phyloP scores from a whole-genome alignment of 2,888 invertebrate species.

The Panopea generosa region DNA sequence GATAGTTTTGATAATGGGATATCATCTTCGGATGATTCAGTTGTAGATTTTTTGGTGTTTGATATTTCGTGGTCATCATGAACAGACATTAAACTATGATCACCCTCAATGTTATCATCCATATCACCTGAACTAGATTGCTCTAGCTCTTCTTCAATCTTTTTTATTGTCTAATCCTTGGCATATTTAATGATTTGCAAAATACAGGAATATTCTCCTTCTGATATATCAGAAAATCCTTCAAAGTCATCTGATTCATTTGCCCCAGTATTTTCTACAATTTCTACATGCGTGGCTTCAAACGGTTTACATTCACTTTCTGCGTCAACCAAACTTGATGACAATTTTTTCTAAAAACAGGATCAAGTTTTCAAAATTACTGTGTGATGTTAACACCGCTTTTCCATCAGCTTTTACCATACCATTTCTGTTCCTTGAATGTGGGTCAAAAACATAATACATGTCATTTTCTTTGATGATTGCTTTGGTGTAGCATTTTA shows the following conservation, averaged over 20 bases:
- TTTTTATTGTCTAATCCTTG: slow-evolving; percentile 15
- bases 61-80: neutral
- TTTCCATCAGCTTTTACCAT: slow-evolving; percentile 21
- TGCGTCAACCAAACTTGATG: slow-evolving; percentile 7
- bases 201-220: slow-evolving; percentile 20
- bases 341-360: slow-evolving; percentile 17
- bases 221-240: slow-evolving; percentile 22
- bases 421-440: slow-evolving; percentile 14
- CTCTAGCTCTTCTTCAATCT: slow-evolving; percentile 25
- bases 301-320: slow-evolving; percentile 23
- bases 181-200: slow-evolving; percentile 15
- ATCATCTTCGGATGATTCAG: slow-evolving; percentile 21
- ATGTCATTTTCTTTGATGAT: slow-evolving; percentile 20
- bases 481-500: slow-evolving; percentile 18
- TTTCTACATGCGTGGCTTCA: slow-evolving; percentile 24
- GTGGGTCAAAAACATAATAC: slow-evolving; percentile 28
- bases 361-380: slow-evolving; percentile 12
- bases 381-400: slow-evolving; percentile 20
- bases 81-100: slow-evolving; percentile 3
- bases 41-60: neutral
- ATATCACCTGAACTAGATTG: neutral
- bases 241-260: slow-evolving; percentile 27
- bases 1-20: slow-evolving; percentile 22
- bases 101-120: slow-evolving; percentile 3
- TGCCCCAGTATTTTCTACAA: slow-evolving; percentile 11